Evolutionary conservation across 2,113 vertebrate species (phyloP), one percentile per base, ranked within the genome.

Genomic region (Macquaria australasica): DNA sequence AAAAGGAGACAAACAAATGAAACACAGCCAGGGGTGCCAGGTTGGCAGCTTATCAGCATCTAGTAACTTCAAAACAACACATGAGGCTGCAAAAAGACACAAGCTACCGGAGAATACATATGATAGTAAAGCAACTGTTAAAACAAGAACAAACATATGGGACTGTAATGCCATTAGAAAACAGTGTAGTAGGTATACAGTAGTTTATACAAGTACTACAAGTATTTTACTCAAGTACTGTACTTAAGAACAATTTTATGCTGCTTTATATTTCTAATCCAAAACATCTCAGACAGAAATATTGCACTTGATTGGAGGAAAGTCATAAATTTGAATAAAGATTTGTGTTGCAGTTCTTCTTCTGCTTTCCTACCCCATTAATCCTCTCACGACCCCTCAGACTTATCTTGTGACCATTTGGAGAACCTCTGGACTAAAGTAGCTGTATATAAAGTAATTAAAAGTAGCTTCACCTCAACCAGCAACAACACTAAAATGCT

Each of bases 1-100:
- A 31, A 84, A 41, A 39, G 60, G 60, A 66, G 53, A 63, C 59
- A 87, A 76, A 82, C 76, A 89, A 89, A 89, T 79, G 48, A 88
- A 90, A 87, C 66, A 77, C 63, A 84, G 64, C 56, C n/a, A 64
- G 82, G 64, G 69, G 45, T 91, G 84, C 66, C 78, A 77, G 69
- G 69, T 50, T 89, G 90, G 83, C 87, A 77, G 69, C 64, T 84
- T 88, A 90, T 89, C 77, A 87, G 77, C 63, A 74, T 81, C 37
- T 62, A 82, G 56, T 53, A 79, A 80, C 75, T 81, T 83, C 56
- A 86, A 87, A 82, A 88, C 66, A 86, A 83, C 16, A 41, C 58
- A 51, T 0, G 1, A 81, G 39, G 51, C 60, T 62, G n/a, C 58
- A 41, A 72, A 74, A 83, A 68, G 53, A 73, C 55, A 51, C 45